These are phyloP conservation scores for Phycodurus eques DNA, from an alignment of 2,113 vertebrate species.

Conservation along the genomic window DNA sequence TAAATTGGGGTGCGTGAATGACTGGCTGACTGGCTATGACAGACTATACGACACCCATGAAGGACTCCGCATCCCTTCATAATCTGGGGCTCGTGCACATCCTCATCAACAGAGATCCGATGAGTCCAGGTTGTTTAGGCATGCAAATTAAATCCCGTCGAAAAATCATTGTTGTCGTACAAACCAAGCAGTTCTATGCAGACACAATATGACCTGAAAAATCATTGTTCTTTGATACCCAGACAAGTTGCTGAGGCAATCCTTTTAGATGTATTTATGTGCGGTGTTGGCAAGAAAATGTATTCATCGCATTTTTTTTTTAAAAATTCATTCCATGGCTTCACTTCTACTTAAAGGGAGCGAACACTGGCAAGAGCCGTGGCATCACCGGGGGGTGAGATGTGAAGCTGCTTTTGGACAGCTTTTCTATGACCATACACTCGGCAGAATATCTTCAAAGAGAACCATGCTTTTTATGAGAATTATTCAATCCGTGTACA, in stretches of 20 bases:
- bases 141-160: not conserved
- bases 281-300: conserved; percentile 29
- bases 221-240: conserved; percentile 11
- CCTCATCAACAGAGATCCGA: conserved; percentile 15
- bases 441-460: conserved; percentile 39
- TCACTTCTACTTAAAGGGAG: conserved; percentile 22
- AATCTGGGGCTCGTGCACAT: not conserved
- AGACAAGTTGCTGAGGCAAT: conserved; percentile 15
- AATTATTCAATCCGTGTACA: not conserved
- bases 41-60: not conserved
- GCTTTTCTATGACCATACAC: conserved; percentile 20
- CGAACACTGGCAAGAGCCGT: conserved; percentile 12
- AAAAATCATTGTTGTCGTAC: conserved; percentile 7
- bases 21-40: not conserved
- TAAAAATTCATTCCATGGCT: conserved; percentile 27
- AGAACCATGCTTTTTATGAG: conserved; percentile 11
- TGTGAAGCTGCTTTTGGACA: conserved; percentile 21
- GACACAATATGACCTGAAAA: conserved; percentile 6
- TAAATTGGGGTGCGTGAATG: not conserved
- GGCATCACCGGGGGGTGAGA: conserved; percentile 23
- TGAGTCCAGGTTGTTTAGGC: not conserved
- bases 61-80: not conserved
- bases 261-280: conserved; percentile 22
- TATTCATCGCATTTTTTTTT: conserved; percentile 41
- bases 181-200: conserved; percentile 26